A percentile compares a stretch with the other conserved stretches of the same genome.
These are phyloP conservation scores for Trachelus troglodyta DNA, from an alignment of 2,888 invertebrate genomes.

Conservation along the genomic window DNA sequence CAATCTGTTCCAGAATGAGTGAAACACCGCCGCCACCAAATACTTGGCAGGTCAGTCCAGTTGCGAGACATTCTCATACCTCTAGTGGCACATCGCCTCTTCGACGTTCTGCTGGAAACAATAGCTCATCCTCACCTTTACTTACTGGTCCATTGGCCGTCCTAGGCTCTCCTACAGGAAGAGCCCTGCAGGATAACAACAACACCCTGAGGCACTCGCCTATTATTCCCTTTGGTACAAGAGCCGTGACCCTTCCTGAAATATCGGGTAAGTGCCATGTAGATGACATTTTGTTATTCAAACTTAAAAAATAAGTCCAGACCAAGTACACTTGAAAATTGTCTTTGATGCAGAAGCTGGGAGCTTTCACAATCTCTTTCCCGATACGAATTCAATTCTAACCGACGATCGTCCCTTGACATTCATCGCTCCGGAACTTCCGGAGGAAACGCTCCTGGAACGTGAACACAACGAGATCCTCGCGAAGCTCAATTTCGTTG, in stretches of 20 bases:
- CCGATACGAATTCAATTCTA: constrained; percentile 59
- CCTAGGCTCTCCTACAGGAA: constrained; percentile 76
- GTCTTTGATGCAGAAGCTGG: constrained; percentile 63
- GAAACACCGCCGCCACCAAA: constrained; percentile 83
- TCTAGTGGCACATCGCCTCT: constrained; percentile 75
- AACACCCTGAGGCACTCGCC: constrained; percentile 71
- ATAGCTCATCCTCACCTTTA: constrained; percentile 69
- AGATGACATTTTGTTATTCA: background rate
- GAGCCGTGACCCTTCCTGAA: constrained; percentile 78
- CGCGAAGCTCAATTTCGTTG: constrained; percentile 96
- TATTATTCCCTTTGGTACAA: constrained; percentile 73
- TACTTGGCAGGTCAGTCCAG: constrained; percentile 87
- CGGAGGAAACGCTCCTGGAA: constrained; percentile 95
- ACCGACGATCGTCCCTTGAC: constrained; percentile 70
- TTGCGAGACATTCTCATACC: constrained; percentile 68
- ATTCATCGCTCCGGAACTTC: constrained; percentile 91
- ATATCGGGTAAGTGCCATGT: constrained; percentile 60
- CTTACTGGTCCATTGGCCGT: constrained; percentile 74
- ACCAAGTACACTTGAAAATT: background rate
- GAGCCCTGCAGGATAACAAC: constrained; percentile 72
- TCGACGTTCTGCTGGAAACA: constrained; percentile 69
- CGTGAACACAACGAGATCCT: constrained; percentile 96
- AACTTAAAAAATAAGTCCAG: background rate
- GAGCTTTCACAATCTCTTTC: constrained; percentile 68
- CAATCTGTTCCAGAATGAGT: constrained; percentile 63